Evolutionary conservation across 2,797 vertebrate species (phyloP).

Genomic region (Xerus rutilus): DNA sequence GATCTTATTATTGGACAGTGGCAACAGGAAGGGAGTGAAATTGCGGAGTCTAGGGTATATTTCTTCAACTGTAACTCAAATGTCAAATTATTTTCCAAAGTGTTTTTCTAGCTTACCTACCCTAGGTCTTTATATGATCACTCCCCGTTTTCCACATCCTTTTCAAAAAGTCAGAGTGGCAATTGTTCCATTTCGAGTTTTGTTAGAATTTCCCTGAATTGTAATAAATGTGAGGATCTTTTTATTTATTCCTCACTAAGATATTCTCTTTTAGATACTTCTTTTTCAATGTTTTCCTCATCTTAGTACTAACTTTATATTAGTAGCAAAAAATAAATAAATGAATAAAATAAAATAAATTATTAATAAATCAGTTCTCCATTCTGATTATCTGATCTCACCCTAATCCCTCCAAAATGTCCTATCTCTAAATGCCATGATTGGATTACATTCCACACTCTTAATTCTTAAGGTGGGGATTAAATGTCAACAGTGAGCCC

Average conservation of each 20-base stretch:
- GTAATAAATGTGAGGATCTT: background rate
- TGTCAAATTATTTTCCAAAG: background rate
- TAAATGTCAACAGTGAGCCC: background rate
- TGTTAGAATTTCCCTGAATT: background rate
- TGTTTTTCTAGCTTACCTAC: background rate
- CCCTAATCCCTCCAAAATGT: background rate
- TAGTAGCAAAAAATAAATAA: too few relatives aligned
- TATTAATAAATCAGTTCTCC: too few relatives aligned
- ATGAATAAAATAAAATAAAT: too few relatives aligned
- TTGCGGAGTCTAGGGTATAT: background rate
- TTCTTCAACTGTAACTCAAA: background rate
- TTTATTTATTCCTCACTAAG: background rate
- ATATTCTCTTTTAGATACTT: background rate
- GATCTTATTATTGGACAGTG: too few relatives aligned
- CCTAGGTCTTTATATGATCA: background rate
- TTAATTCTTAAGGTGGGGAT: background rate
- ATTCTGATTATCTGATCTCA: background rate
- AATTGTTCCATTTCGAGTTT: background rate
- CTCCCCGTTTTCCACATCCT: background rate
- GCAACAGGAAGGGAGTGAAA: background rate
- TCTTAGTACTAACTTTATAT: background rate
- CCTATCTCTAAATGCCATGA: background rate
- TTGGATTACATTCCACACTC: background rate
- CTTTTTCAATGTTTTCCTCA: background rate
- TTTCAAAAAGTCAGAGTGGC: background rate